Conservation (phyloP, 1,140 invertebrate genomes). For the Sitobion miscanthi region DNA sequence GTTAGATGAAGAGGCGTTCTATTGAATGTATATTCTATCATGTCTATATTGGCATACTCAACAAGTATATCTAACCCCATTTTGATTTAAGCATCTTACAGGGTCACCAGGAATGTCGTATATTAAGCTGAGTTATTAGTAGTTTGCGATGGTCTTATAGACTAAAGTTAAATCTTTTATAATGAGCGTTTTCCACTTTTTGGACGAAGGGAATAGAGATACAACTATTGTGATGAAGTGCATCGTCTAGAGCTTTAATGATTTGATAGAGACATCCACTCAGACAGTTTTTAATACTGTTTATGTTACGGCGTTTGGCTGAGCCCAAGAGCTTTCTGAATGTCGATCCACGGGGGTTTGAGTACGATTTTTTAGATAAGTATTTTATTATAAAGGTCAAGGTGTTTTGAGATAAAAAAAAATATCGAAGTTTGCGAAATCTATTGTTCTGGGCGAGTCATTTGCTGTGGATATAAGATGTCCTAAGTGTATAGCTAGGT, state of each 20-base stretch:
- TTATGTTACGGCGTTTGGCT: too few species aligned
- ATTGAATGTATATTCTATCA: not conserved
- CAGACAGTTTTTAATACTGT: too few species aligned
- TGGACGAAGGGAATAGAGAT: too few species aligned
- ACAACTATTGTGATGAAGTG: too few species aligned
- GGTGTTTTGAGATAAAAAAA: not conserved
- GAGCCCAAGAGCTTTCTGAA: too few species aligned
- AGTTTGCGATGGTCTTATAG: not conserved
- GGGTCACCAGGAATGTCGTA: not conserved
- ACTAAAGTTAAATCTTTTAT: not conserved
- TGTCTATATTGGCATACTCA: not conserved
- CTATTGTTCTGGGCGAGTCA: not conserved
- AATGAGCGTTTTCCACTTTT: not conserved
- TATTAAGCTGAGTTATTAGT: not conserved
- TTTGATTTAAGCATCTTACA: not conserved
- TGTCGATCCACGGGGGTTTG: not conserved
- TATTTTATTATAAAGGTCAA: not conserved
- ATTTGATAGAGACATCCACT: too few species aligned
- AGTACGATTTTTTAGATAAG: not conserved
- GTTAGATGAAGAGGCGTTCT: not conserved
- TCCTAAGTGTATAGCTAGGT: too few species aligned
- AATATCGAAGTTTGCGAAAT: too few species aligned
- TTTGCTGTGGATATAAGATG: too few species aligned
- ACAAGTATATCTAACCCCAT: not conserved
- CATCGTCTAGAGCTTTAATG: too few species aligned